Percentiles rank a stretch among this genome's conserved stretches.
Evolutionary conservation across 1,140 invertebrate genomes (phyloP).

Genomic region (Drosophila sproati): DNA sequence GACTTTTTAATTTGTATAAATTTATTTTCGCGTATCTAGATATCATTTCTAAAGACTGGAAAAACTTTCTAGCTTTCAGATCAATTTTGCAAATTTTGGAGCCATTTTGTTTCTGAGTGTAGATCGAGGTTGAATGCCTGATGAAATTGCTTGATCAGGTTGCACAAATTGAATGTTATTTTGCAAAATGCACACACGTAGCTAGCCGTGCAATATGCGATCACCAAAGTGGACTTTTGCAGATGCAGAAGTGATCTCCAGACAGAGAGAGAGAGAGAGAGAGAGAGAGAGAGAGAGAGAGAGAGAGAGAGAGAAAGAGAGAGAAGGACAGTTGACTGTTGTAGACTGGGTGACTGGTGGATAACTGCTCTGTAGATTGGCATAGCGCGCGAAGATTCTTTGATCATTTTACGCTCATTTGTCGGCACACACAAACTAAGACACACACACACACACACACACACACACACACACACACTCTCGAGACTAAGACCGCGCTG

Average conservation of each 20-base stretch:
- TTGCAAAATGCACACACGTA: constrained; percentile 80
- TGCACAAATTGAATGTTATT: constrained; percentile 84
- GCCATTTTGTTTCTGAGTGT: not conserved
- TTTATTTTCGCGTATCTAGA: too few relatives aligned
- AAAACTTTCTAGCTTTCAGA: too few relatives aligned
- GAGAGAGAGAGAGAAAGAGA: not conserved
- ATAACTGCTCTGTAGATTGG: constrained; percentile 32
- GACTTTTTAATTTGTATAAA: too few relatives aligned
- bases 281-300: not conserved
- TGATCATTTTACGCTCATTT: constrained; percentile 84
- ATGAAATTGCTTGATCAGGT: constrained; percentile 79
- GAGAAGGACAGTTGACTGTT: constrained; percentile 16
- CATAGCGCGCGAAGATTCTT: constrained; percentile 83
- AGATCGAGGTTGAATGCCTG: constrained; percentile 32
- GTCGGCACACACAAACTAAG: constrained; percentile 40
- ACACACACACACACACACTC: constrained; percentile 45
- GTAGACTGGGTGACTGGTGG: constrained; percentile 17
- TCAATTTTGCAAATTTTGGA: too few relatives aligned
- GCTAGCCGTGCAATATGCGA: constrained; percentile 62
- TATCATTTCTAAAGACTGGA: too few relatives aligned
- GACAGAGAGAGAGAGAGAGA: not conserved
- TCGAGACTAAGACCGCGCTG: constrained; percentile 68
- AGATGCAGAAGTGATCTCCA: not conserved
- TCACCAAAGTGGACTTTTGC: constrained; percentile 16
- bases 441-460: constrained; percentile 42